phyloP scores from a whole-genome alignment of 2,113 vertebrate genomes.

The Furnarius figulus region DNA sequence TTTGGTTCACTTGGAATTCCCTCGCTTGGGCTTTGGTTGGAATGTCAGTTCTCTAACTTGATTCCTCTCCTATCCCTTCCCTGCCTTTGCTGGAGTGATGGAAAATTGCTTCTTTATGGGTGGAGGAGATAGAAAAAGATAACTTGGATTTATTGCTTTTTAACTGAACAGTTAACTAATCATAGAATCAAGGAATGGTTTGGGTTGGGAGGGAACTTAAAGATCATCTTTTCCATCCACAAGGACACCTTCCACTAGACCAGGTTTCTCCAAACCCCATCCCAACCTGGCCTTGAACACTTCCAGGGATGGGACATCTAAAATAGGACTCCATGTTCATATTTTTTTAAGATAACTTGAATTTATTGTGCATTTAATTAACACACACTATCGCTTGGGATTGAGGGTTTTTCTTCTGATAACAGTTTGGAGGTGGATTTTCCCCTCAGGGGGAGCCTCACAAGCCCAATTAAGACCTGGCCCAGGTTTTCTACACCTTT shows the following conservation, averaged over 20 bases:
- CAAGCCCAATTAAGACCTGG: not conserved
- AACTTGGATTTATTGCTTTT: not conserved
- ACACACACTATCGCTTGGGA: too few relatives aligned
- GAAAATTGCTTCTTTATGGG: not conserved
- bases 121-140: not conserved
- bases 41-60: accelerated
- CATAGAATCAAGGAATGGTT: not conserved
- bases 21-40: not conserved
- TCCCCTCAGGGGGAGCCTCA: not conserved
- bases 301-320: not conserved
- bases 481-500: not conserved
- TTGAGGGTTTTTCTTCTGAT: not conserved
- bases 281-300: not conserved
- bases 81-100: not conserved
- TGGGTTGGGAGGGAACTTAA: not conserved
- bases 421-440: not conserved
- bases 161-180: not conserved
- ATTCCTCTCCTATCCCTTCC: not conserved
- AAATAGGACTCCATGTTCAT: not conserved
- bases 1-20: accelerated
- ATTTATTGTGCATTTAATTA: not conserved
- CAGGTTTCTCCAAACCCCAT: not conserved
- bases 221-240: not conserved
- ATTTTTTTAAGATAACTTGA: not conserved
- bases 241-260: not conserved